phyloP scores from a whole-genome alignment of 2,888 invertebrate species.

The Antitype chi region DNA sequence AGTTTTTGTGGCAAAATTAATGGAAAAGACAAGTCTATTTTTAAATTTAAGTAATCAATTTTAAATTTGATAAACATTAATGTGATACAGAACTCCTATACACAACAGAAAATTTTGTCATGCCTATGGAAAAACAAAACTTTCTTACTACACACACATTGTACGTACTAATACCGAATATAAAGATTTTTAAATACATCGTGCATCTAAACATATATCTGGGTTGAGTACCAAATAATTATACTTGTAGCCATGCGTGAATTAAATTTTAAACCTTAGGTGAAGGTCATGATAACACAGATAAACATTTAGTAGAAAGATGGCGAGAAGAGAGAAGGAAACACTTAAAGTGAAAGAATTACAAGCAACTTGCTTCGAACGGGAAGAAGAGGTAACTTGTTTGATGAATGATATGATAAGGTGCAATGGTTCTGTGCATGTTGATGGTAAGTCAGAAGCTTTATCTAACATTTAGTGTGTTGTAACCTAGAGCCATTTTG shows the following conservation, averaged over 20 bases:
- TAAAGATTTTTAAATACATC: slow-evolving; percentile 84
- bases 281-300: slow-evolving; percentile 81
- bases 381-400: slow-evolving; percentile 77
- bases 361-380: slow-evolving; percentile 78
- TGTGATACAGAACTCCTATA: slow-evolving; percentile 69
- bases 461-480: slow-evolving; percentile 74
- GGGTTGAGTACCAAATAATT: slow-evolving; percentile 81
- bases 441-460: slow-evolving; percentile 77
- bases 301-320: slow-evolving; percentile 80
- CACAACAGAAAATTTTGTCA: slow-evolving; percentile 79
- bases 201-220: slow-evolving; percentile 89
- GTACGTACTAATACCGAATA: slow-evolving; percentile 80
- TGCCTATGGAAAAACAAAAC: slow-evolving; percentile 84
- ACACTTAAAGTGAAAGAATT: slow-evolving; percentile 77
- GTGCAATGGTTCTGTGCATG: slow-evolving; percentile 84
- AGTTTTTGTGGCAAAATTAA: slow-evolving; percentile 56
- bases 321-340: slow-evolving; percentile 79
- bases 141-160: slow-evolving; percentile 83
- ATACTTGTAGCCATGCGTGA: slow-evolving; percentile 88
- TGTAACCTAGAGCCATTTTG: slow-evolving; percentile 85
- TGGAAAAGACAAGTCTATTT: slow-evolving; percentile 35
- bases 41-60: slow-evolving; percentile 33
- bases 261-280: slow-evolving; percentile 77
- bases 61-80: slow-evolving; percentile 49
- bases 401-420: slow-evolving; percentile 82